Percentiles rank a stretch among this genome's conserved stretches.
Conservation (phyloP, 2,888 invertebrate species). For the Caenorhabditis sinica region DNA sequence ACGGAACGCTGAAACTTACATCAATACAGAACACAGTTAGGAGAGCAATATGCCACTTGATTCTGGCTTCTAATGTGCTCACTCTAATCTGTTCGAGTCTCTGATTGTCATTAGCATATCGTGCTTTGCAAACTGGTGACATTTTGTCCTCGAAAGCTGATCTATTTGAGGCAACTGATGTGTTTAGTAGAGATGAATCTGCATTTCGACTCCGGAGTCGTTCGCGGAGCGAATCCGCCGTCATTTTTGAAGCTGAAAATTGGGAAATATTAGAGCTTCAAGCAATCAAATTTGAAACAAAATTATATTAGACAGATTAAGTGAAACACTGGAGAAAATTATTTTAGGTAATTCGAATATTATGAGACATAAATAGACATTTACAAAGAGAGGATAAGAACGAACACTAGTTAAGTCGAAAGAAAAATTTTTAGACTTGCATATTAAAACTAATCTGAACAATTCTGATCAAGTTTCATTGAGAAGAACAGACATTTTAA, state of each 20-base stretch:
- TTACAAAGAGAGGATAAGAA: no score
- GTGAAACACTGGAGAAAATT: no score
- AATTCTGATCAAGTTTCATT: no score
- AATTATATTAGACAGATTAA: no score
- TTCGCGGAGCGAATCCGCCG: constrained; percentile 51
- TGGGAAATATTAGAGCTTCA: not conserved
- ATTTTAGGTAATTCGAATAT: no score
- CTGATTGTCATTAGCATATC: constrained; percentile 47
- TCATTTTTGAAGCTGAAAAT: constrained; percentile 21
- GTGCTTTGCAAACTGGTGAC: constrained; percentile 55
- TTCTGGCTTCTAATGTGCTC: constrained; percentile 8
- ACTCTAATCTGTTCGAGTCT: constrained; percentile 38
- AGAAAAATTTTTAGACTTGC: no score
- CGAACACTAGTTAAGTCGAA: no score
- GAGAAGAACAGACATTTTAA: not conserved
- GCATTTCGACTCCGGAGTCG: constrained; percentile 51
- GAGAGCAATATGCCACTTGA: constrained; percentile 48
- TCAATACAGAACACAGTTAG: constrained; percentile 30
- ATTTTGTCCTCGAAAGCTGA: constrained; percentile 53
- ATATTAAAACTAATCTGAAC: no score
- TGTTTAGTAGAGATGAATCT: constrained; percentile 44
- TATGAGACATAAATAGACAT: no score
- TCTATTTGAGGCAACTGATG: constrained; percentile 40
- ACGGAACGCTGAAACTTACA: constrained; percentile 25
- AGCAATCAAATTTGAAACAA: no score